Conservation (phyloP, 2,797 vertebrate species). For the Gallinago solitaria region DNA sequence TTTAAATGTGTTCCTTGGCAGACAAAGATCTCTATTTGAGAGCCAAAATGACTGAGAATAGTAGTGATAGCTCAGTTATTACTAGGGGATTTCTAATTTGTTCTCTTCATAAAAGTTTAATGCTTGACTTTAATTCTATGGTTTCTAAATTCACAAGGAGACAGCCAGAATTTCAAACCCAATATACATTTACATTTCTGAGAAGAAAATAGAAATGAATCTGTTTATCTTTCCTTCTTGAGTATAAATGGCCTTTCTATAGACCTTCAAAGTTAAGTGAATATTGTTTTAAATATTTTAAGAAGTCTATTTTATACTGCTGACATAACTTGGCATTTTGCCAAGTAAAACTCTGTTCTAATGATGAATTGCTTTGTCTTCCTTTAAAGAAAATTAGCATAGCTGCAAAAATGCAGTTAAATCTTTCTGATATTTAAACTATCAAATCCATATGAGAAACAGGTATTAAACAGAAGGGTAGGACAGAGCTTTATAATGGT, state of each 20-base stretch:
- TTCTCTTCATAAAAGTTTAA: slow-evolving; percentile 17
- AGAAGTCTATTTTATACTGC: background rate
- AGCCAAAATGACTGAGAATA: background rate
- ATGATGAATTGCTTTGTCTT: background rate
- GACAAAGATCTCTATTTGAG: background rate
- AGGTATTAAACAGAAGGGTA: background rate
- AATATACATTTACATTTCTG: background rate
- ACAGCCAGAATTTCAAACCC: background rate
- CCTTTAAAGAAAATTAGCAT: background rate
- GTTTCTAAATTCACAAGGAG: background rate
- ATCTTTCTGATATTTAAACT: background rate
- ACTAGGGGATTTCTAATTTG: slow-evolving; percentile 33
- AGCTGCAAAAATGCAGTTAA: background rate
- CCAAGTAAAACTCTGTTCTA: background rate
- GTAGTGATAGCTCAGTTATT: slow-evolving; percentile 10
- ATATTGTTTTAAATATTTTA: slow-evolving; percentile 10
- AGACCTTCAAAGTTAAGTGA: slow-evolving; percentile 25
- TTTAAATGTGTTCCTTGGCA: background rate
- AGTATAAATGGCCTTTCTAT: background rate
- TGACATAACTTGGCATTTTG: background rate
- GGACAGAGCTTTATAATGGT: background rate
- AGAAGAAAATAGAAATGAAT: background rate
- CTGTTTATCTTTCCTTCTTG: slow-evolving; percentile 17
- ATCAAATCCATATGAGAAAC: background rate
- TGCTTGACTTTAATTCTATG: slow-evolving; percentile 24